Conservation (phyloP, 2,113 vertebrate genomes). For the Centropus unirufus region DNA sequence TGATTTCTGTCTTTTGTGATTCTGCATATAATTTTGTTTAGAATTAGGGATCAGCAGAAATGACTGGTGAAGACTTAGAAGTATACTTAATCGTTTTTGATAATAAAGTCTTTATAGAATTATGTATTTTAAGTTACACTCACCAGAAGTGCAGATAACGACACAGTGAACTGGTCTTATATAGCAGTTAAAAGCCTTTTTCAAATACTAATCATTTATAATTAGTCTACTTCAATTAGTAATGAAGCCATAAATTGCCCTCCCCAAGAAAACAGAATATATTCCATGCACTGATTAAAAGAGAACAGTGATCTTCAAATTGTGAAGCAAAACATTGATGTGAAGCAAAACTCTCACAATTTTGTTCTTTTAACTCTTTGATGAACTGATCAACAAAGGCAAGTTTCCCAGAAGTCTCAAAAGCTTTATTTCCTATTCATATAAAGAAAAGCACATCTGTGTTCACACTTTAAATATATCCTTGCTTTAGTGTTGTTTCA, state of each 20-base stretch:
- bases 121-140: slow-evolving; percentile 74
- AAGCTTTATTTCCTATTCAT: slow-evolving; percentile 33
- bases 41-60: slow-evolving; percentile 43
- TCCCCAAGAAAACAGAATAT: slow-evolving; percentile 69
- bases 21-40: slow-evolving; percentile 36
- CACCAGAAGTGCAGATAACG: slow-evolving; percentile 10
- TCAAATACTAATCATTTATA: slow-evolving; percentile 75
- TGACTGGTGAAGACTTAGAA: slow-evolving; percentile 64
- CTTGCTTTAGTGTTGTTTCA: not conserved
- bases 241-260: slow-evolving; percentile 70
- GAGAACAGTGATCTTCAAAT: slow-evolving; percentile 56
- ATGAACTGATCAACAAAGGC: slow-evolving; percentile 40
- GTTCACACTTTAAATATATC: slow-evolving; percentile 41
- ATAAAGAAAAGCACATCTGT: slow-evolving; percentile 61
- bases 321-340: slow-evolving; percentile 39
- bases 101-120: slow-evolving; percentile 75
- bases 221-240: slow-evolving; percentile 74
- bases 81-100: slow-evolving; percentile 76
- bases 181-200: slow-evolving; percentile 64
- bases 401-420: slow-evolving; percentile 19
- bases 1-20: not conserved
- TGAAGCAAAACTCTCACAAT: slow-evolving; percentile 13
- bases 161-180: slow-evolving; percentile 49
- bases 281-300: slow-evolving; percentile 61
- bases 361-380: slow-evolving; percentile 58